Conservation (phyloP, 2,797 vertebrate genomes). For the Chelidonichthys spinosus region DNA sequence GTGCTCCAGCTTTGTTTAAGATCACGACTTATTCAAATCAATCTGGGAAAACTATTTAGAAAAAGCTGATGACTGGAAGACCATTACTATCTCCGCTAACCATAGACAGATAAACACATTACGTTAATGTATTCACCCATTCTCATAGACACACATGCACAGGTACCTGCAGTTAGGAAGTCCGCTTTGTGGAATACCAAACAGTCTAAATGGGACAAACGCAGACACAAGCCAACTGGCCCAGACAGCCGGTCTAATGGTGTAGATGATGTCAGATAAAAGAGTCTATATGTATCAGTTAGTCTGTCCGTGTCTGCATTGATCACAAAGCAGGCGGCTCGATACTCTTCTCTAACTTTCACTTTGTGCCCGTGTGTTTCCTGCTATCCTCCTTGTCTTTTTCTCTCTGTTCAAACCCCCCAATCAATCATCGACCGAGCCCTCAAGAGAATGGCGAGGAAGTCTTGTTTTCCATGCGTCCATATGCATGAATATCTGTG, state of each 20-base stretch:
- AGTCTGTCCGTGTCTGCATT: constrained; percentile 64
- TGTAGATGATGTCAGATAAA: constrained; percentile 68
- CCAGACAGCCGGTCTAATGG: constrained; percentile 52
- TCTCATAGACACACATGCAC: constrained; percentile 21
- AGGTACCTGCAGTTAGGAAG: constrained; percentile 37
- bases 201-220: constrained; percentile 35
- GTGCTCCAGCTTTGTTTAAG: constrained; percentile 16
- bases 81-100: constrained; percentile 18
- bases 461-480: constrained; percentile 9
- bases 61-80: neutral
- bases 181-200: constrained; percentile 45
- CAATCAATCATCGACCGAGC: constrained; percentile 55
- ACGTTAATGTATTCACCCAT: constrained; percentile 32
- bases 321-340: constrained; percentile 62
- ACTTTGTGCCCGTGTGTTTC: constrained; percentile 49
- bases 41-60: constrained; percentile 18
- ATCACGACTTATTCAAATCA: constrained; percentile 18
- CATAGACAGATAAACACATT: constrained; percentile 27
- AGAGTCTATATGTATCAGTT: constrained; percentile 65
- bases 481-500: neutral
- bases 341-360: constrained; percentile 48
- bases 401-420: constrained; percentile 21
- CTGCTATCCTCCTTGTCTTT: constrained; percentile 38
- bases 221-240: constrained; percentile 8
- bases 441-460: constrained; percentile 27